Base-by-base conservation (phyloP, 1,140 invertebrate genomes). In the Oryctes rhinoceros region DNA sequence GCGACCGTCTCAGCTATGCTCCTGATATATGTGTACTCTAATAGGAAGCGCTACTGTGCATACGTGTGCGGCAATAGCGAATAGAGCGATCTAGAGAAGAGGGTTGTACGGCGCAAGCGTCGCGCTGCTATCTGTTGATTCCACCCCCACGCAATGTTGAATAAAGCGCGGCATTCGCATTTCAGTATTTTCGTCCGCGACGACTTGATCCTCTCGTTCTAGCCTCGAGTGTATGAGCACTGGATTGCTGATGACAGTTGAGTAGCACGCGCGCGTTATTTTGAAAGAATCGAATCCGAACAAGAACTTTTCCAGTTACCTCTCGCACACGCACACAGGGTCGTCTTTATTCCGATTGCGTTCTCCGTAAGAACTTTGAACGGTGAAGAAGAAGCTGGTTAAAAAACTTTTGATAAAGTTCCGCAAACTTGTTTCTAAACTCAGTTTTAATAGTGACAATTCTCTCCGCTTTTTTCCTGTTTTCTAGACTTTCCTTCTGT, bases 151-250 rank as follows among this genome's bases (percentile, higher is more conserved):
- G 49, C 49, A 5, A 53, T 11, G 11, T 15, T 15, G 49, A 53
- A 53, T 53, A 53, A 53, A 53, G 49, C 49, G 49, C 49, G 49
- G 49, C 49, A 53, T 53, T 53, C 49, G 11, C 49, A 53, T 53
- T 53, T 53, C 49, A 53, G 49, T 53, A 53, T 53, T 53, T 53
- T 53, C 49, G 49, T 53, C 49, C 49, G 49, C n/a, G 49, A 11
- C 49, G 49, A 53, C 49, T 53, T 53, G 49, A 53, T 53, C 49
- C 49, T 6, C 49, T 53, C 49, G 49, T 53, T 53, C n/a, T 53
- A 53, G 49, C 49, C 49, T 11, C n/a, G 11, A n/a, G 49, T 53
- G 10, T 11, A n/a, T 53, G n/a, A 53, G 11, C 49, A 5, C 10
- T n/a, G 10, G 11, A 53, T n/a, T 53, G 49, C 49, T n/a, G 49